Evolutionary conservation across 2,113 vertebrate genomes (phyloP), one percentile per base, ranked within the genome.

Genomic region (Sinocyclocheilus grahami): DNA sequence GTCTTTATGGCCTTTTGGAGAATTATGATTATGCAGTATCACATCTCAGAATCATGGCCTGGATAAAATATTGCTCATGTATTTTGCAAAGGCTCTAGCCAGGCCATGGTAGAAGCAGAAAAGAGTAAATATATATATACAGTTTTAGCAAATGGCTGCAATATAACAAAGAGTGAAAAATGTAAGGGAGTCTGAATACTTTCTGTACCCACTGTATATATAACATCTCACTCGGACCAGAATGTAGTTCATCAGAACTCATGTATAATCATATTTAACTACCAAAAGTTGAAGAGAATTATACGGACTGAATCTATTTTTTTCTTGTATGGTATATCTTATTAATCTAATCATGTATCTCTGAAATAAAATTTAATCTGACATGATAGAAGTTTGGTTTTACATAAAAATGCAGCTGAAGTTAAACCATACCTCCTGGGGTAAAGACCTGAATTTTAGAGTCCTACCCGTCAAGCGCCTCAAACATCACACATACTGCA

Each of bases 401-500:
- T 80, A 42, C 55, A 46, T 42, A 63, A 80, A 63, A 58, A 78
- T 58, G 58, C 53, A 58, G 53, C 46, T 77, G 24, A 20, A 39
- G 51, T 37, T 20, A 62, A 79, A n/a, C 13, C 24, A 63, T 81
- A 9, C 60, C 60, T 83, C 82, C 3, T 74, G 67, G 46, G n/a
- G 30, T 42, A 76, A 5, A 46, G 39, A 48, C 12, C 75, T 74
- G 51, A 42, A 83, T 58, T 69, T 51, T 37, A 14, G 76, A 83
- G 48, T 22, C 46, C 81, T 71, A 55, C 2, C 48, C 48, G 3
- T 71, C 65, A 72, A 42, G 12, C 27, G n/a, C 51, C 18, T 37
- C 82, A 71, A 83, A 83, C 65, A 83, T 83, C 20, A 83, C 30
- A 5, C 62, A 69, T 51, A 39, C 37, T 65, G 72, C 24, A 77